phyloP scores from a whole-genome alignment of 2,888 invertebrate genomes.

The Tachina grossa region DNA sequence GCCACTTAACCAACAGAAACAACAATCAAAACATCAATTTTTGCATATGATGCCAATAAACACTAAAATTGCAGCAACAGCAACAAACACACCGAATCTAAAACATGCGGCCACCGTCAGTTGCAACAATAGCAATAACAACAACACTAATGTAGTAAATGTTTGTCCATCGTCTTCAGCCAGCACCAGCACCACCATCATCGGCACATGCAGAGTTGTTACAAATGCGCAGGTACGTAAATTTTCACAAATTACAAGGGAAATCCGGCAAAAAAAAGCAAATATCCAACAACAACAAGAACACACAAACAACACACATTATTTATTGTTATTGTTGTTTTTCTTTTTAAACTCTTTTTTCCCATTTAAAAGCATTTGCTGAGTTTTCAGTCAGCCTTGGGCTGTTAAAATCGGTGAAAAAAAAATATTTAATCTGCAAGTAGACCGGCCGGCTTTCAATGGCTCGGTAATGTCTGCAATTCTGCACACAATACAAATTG shows the following conservation, averaged over 20 bases:
- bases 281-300: slow-evolving; percentile 17
- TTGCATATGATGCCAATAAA: slow-evolving; percentile 71
- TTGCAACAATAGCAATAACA: slow-evolving; percentile 38
- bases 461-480: slow-evolving; percentile 71
- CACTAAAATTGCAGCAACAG: slow-evolving; percentile 62
- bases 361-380: slow-evolving; percentile 44
- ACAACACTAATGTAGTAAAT: slow-evolving; percentile 43
- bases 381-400: slow-evolving; percentile 44
- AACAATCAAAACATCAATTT: slow-evolving; percentile 71
- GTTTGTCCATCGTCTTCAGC: slow-evolving; percentile 35
- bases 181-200: slow-evolving; percentile 40
- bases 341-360: slow-evolving; percentile 25
- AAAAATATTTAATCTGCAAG: slow-evolving; percentile 48
- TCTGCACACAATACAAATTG: slow-evolving; percentile 58
- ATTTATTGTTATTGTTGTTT: slow-evolving; percentile 41
- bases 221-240: slow-evolving; percentile 73
- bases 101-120: slow-evolving; percentile 62
- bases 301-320: slow-evolving; percentile 10
- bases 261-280: slow-evolving; percentile 55
- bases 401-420: slow-evolving; percentile 14
- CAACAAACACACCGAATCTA: slow-evolving; percentile 43
- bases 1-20: slow-evolving; percentile 58
- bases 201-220: slow-evolving; percentile 42
- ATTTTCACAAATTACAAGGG: slow-evolving; percentile 61
- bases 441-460: slow-evolving; percentile 64